phyloP scores from a whole-genome alignment of 2,888 invertebrate genomes.

The Minunthozetes semirufus region DNA sequence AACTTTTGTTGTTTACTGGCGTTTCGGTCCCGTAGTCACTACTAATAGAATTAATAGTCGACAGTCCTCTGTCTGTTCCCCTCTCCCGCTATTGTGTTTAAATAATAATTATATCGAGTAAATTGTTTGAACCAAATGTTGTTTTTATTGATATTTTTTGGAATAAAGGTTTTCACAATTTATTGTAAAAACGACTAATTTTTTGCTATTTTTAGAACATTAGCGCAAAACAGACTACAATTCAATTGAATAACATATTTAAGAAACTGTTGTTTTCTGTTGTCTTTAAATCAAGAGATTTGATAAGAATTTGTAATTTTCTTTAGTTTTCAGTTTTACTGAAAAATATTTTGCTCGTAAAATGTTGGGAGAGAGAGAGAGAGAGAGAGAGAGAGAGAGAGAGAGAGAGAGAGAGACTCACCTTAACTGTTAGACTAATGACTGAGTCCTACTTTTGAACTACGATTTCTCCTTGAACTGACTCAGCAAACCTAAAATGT shows the following conservation, averaged over 20 bases:
- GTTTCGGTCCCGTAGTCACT: slow-evolving; percentile 17
- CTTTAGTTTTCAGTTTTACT: background rate
- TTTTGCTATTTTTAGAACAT: too few relatives aligned
- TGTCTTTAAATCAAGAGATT: background rate
- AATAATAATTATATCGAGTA: background rate
- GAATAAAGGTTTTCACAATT: too few relatives aligned
- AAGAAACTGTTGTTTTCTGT: too few relatives aligned
- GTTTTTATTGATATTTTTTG: too few relatives aligned
- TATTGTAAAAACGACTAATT: too few relatives aligned
- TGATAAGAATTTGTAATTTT: background rate
- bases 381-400: slow-evolving; percentile 12
- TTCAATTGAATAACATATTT: too few relatives aligned
- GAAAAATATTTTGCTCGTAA: background rate
- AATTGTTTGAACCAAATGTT: background rate
- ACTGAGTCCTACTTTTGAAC: slow-evolving; percentile 22
- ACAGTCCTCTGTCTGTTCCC: background rate
- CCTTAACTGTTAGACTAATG: slow-evolving; percentile 22
- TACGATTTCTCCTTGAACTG: slow-evolving; percentile 24
- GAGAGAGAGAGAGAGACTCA: slow-evolving; percentile 20
- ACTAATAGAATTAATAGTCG: background rate
- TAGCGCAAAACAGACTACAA: too few relatives aligned
- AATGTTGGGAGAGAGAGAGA: background rate
- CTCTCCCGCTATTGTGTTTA: background rate
- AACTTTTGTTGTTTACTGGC: background rate
- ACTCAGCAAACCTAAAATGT: slow-evolving; percentile 15